A percentile compares a stretch with the other conserved stretches of the same genome.
Evolutionary conservation across 2,113 vertebrate species (phyloP).

Genomic region (Arizona elegans): DNA sequence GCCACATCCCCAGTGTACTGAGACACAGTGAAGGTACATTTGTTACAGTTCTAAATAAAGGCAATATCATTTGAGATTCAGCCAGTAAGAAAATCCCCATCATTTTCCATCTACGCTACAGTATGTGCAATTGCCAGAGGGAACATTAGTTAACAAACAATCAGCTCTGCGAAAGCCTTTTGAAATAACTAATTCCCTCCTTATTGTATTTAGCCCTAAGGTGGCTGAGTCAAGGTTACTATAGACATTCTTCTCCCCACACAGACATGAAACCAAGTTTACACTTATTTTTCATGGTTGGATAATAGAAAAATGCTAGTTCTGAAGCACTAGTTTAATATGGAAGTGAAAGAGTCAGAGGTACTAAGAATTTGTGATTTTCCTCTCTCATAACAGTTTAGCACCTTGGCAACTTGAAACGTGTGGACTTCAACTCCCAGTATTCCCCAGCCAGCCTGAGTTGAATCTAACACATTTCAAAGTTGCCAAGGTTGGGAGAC

Average conservation of each 20-base stretch:
- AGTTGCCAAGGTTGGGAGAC: not conserved
- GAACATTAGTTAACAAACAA: conserved; percentile 54
- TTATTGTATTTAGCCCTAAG: not conserved
- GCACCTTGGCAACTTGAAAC: too few relatives aligned
- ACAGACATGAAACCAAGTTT: conserved; percentile 42
- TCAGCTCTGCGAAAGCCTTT: conserved; percentile 51
- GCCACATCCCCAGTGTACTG: not conserved
- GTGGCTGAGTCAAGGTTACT: conserved; percentile 3
- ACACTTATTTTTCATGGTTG: conserved; percentile 44
- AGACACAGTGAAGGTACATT: not conserved
- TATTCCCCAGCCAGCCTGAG: not conserved
- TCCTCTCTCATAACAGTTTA: conserved; percentile 13
- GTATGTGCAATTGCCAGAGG: conserved; percentile 22
- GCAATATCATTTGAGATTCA: not conserved
- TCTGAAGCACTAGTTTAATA: conserved; percentile 39
- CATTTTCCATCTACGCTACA: not conserved
- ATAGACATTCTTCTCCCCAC: not conserved
- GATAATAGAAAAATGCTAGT: conserved; percentile 52
- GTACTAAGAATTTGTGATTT: conserved; percentile 21
- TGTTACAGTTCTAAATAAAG: not conserved
- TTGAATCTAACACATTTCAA: not conserved
- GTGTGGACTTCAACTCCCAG: not conserved
- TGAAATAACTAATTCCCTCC: conserved; percentile 64
- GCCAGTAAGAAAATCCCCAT: not conserved
- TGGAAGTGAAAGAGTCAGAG: conserved; percentile 51